Evolutionary conservation across 2,888 invertebrate genomes (phyloP), one percentile per base, ranked within the genome.

Genomic region (Physocephala rufipes): DNA sequence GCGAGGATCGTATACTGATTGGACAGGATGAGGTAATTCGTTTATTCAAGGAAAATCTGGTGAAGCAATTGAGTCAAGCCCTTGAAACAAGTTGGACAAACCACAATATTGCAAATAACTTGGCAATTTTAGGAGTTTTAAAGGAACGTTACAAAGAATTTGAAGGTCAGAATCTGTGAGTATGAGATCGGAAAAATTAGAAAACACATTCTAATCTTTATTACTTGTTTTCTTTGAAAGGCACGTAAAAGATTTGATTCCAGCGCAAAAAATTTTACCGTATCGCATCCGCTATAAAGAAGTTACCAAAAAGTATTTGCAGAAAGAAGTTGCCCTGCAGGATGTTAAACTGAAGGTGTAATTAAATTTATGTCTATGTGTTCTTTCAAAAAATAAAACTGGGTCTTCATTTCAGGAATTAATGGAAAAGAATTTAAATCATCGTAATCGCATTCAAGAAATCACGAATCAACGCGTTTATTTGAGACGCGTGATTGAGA

Each of bases 251-350:
- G 74, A 75, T 1, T 79, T 78, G 71, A 62, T 77, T 0, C 77
- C 77, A 2, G 51, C 70, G 0, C 78, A 81, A 65, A 79, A 79
- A 47, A 78, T 77, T 0, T 63, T 78, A 13, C 78, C 79, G 1
- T 70, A 78, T 45, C 77, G 79, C 1, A 75, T 82, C 67, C 76
- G 74, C 2, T 75, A 77, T 9, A 78, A 81, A 16, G 76, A 78
- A 61, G 74, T 68, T 24, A 74, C 78, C 45, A 36, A 74, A 19
- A 72, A 74, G 0, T 78, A 78, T 63, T 73, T 82, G 19, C 74
- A 77, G 47, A 75, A 77, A 26, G 79, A 79, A 69, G 69, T 79
- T 15, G 73, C 70, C 2, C 74, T 73, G 30, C 82, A 81, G 58
- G 75, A 76, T 43, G 58, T 71, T 0, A 69, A 77, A 55, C 62